Percentiles rank a stretch among this genome's conserved stretches.
These are phyloP conservation scores for Drosophila bifasciata DNA, from an alignment of 1,140 invertebrate species.

Conservation along the genomic window DNA sequence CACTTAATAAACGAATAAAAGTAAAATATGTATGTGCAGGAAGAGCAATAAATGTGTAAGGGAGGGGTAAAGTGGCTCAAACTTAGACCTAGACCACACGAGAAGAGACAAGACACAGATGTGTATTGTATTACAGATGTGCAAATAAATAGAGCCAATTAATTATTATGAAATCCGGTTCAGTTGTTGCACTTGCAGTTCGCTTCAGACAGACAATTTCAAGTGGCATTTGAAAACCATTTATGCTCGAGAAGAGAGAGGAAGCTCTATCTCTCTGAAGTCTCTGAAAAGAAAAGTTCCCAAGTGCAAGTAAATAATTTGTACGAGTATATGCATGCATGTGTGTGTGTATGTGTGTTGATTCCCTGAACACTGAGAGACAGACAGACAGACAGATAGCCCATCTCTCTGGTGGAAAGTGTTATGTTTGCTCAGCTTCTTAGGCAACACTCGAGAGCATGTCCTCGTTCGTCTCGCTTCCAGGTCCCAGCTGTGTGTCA, in stretches of 20 bases:
- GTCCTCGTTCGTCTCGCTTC: conserved; percentile 8
- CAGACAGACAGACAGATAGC: neutral
- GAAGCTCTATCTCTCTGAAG: conserved; percentile 3
- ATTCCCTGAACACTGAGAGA: conserved; percentile 9
- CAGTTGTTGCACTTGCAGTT: conserved; percentile 41
- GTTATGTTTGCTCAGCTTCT: conserved; percentile 71
- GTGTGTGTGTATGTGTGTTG: conserved; percentile 31
- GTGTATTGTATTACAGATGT: conserved; percentile 57
- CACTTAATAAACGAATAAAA: conserved; percentile 72
- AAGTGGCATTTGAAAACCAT: conserved; percentile 68
- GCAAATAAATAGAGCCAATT: conserved; percentile 70
- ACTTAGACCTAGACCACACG: neutral
- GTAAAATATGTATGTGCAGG: conserved; percentile 41
- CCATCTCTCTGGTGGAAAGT: conserved; percentile 52
- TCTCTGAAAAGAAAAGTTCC: too few relatives aligned
- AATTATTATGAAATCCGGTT: conserved; percentile 70
- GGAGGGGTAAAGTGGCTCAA: neutral
- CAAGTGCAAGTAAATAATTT: conserved; percentile 24
- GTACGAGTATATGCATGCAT: neutral
- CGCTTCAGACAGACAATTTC: conserved; percentile 29
- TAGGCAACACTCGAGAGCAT: conserved; percentile 57
- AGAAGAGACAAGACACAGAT: neutral
- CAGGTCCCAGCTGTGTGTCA: conserved; percentile 45
- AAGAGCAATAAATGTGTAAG: conserved; percentile 54
- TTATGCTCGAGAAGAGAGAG: conserved; percentile 30